These are phyloP conservation scores for Hydraecia micacea DNA, from an alignment of 2,888 invertebrate species.

Conservation along the genomic window DNA sequence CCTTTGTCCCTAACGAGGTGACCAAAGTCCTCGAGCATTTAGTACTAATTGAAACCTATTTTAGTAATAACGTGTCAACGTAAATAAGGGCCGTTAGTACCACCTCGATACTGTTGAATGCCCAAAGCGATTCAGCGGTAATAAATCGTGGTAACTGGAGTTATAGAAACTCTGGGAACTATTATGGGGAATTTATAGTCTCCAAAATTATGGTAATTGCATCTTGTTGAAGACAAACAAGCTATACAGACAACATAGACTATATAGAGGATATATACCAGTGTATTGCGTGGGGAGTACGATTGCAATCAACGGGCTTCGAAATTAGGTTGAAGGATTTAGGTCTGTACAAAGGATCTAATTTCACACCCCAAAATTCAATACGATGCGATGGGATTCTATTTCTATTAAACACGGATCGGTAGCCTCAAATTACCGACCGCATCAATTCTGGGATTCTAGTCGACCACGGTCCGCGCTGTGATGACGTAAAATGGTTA, in stretches of 20 bases:
- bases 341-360: conserved; percentile 55
- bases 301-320: conserved; percentile 50
- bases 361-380: conserved; percentile 51
- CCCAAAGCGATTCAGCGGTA: conserved; percentile 59
- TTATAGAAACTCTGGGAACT: conserved; percentile 62
- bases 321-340: conserved; percentile 52
- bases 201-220: conserved; percentile 63
- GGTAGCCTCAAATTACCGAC: conserved; percentile 23
- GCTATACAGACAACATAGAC: background rate
- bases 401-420: conserved; percentile 16
- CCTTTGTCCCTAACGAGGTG: conserved; percentile 53
- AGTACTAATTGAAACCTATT: conserved; percentile 66
- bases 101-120: conserved; percentile 62
- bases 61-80: conserved; percentile 57
- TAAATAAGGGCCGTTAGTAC: conserved; percentile 62
- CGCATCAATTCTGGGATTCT: background rate
- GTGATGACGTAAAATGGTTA: conserved; percentile 3
- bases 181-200: conserved; percentile 61
- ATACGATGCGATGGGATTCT: conserved; percentile 43
- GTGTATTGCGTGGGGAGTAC: background rate
- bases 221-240: conserved; percentile 50
- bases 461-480: background rate
- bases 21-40: conserved; percentile 51
- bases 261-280: background rate
- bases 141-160: conserved; percentile 62